Evolutionary conservation across 1,140 invertebrate species (phyloP), one percentile per base, ranked within the genome.

Genomic region (Oryzaephilus surinamensis): DNA sequence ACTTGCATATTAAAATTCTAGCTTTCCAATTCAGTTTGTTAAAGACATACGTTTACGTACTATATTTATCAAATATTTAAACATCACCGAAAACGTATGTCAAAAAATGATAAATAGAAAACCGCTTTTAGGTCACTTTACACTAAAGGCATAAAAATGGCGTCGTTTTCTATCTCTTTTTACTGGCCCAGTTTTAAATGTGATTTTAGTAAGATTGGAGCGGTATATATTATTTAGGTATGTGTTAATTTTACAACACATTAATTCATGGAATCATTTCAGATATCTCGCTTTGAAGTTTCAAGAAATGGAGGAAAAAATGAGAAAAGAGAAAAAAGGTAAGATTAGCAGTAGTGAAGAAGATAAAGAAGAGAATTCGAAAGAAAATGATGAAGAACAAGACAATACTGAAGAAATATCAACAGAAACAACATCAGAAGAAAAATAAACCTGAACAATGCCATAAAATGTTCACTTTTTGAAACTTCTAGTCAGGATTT

Each of bases 241-340:
- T 24, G 1, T 4, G 8, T 6, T 24, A n/a, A 24, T 6, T 24
- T 30, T 30, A 8, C 6, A 23, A 6, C n/a, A n/a, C n/a, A n/a
- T n/a, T 29, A 12, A 29, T 5, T n/a, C 11, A n/a, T n/a, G 2
- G 29, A 32, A 16, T 17, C 16, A 17, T 63, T 58, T 6, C 56
- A 79, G 77, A 61, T 89, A 88, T 58, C 63, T 90, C 18, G 77
- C 79, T 12, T 60, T 83, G 31, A 87, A 87, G 59, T 88, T 83
- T 51, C 76, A 81, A 61, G 83, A 87, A 61, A 81, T 84, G 74
- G 82, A 88, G 58, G 76, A 78, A 32, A 82, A 84, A 57, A 71
- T 81, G 60, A 60, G 56, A 5, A 46, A 63, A 39, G 57, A 69
- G 41, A 65, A 64, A 37, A 65, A 66, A 29, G 60, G 58, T 41